Conservation (phyloP, 1,140 invertebrate genomes). For the Pseudomyrmex pallidus region DNA sequence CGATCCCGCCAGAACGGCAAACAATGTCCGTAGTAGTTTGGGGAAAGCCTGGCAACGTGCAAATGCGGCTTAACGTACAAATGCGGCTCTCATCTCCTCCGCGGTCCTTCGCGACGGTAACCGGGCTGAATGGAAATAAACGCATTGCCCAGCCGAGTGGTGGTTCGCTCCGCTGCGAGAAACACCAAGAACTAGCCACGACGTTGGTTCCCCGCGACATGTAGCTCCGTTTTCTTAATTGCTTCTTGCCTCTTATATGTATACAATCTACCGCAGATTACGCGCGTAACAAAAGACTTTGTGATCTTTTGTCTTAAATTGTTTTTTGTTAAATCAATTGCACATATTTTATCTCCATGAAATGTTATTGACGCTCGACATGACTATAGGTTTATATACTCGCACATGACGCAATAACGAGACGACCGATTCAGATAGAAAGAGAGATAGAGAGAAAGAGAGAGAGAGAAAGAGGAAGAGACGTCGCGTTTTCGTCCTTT, state of each 20-base stretch:
- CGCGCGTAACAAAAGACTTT: background rate
- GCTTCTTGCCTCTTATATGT: background rate
- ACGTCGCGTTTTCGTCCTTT: conserved; percentile 2
- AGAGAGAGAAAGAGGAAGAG: background rate
- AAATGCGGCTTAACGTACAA: conserved; percentile 66
- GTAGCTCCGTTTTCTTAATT: background rate
- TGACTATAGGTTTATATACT: background rate
- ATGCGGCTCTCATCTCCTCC: conserved; percentile 54
- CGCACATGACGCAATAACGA: background rate
- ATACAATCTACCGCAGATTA: background rate
- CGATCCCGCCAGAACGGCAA: conserved; percentile 42
- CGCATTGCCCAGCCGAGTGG: conserved; percentile 47
- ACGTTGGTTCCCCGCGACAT: background rate
- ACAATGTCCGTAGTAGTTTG: conserved; percentile 61
- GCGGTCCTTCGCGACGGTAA: conserved; percentile 58
- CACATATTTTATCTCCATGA: background rate
- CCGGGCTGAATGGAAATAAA: conserved; percentile 68
- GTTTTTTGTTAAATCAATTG: background rate
- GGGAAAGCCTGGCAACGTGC: conserved; percentile 45
- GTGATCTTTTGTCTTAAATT: too few relatives aligned
- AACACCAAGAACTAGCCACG: conserved; percentile 24
- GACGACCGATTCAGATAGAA: background rate
- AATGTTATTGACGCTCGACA: background rate
- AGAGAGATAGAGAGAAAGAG: too few relatives aligned
- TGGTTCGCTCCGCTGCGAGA: background rate